A percentile compares a stretch with the other conserved stretches of the same genome.
Evolutionary conservation across 2,797 vertebrate genomes (phyloP).

Genomic region (Okamejei kenojei): DNA sequence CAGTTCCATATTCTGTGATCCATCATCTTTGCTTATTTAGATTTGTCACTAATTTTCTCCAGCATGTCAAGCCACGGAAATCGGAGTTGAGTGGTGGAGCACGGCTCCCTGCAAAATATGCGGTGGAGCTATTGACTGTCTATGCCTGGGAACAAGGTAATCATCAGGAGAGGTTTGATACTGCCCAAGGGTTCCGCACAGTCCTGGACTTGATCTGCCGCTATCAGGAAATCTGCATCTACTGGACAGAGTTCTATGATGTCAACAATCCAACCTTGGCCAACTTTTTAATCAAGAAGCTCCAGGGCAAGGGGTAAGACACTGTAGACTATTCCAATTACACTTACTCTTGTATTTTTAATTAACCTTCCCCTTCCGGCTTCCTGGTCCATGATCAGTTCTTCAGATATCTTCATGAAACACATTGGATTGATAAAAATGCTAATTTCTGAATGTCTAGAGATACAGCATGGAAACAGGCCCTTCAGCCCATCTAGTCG

Average conservation of each 20-base stretch:
- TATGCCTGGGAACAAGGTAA: conserved; percentile 11
- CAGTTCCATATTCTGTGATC: no score
- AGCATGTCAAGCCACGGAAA: conserved; percentile 26
- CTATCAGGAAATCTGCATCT: background rate
- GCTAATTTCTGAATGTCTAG: background rate
- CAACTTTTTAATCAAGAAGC: background rate
- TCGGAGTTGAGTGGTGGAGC: background rate
- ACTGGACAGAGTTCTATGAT: background rate
- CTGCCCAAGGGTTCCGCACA: background rate
- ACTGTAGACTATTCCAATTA: background rate
- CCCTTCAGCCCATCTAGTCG: no score
- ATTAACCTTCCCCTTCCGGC: no score
- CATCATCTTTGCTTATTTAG: background rate
- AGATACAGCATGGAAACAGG: no score
- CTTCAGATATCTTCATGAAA: no score
- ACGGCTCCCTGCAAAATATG: conserved; percentile 7
- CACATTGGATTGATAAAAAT: no score
- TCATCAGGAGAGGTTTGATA: background rate
- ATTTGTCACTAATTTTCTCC: background rate
- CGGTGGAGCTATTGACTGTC: conserved; percentile 21
- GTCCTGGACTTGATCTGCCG: conserved; percentile 2
- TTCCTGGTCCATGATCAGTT: no score
- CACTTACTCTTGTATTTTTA: background rate
- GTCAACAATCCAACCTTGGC: background rate
- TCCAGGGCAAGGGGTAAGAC: background rate